Evolutionary conservation across 2,113 vertebrate species (phyloP), one percentile per base, ranked within the genome.

Genomic region (Percina caprodes): DNA sequence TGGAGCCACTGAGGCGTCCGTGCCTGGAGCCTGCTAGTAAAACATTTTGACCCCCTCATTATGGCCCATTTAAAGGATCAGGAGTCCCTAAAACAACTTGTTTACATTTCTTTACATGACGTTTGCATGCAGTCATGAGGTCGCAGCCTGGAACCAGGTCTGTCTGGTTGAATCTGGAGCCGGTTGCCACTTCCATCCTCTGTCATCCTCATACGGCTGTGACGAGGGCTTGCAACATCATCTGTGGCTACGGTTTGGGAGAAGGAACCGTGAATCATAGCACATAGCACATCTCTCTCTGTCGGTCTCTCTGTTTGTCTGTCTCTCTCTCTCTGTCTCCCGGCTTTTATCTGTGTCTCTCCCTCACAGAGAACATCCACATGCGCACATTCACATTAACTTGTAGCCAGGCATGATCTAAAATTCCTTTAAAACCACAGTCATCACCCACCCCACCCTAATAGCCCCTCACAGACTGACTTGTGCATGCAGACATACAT

Each of bases 191-290:
- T 91, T 92, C 86, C 88, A 91, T 88, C 82, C 61, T 71, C 74
- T 74, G 90, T 94, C 89, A 91, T 80, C 79, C 83, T 89, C 89
- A 89, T 80, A 86, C 79, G 49, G 72, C 80, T 45, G 65, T 87
- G 89, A 91, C 77, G 45, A 68, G 42, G 65, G 61, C 85, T 93
- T 92, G 93, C 89, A 82, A 93, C 93, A 93, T 89, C 84, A 72
- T 69, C 83, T 69, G 83, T 39, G 88, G 90, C 85, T 76, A 84
- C 10, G 69, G 69, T 86, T 83, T 39, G 52, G 19, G 76, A 93
- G 89, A 84, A 93, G 89, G 92, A 94, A 94, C 90, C 30, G 23
- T 92, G 90, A 93, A 87, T 94, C 91, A 92, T 78, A 67, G 80
- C 72, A 68, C 91, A 92, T 78, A 67, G 80, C 72, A 68, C 82